Evolutionary conservation across 1,140 invertebrate genomes (phyloP), one percentile per base, ranked within the genome.

Genomic region (Lasioglossum baleicum): DNA sequence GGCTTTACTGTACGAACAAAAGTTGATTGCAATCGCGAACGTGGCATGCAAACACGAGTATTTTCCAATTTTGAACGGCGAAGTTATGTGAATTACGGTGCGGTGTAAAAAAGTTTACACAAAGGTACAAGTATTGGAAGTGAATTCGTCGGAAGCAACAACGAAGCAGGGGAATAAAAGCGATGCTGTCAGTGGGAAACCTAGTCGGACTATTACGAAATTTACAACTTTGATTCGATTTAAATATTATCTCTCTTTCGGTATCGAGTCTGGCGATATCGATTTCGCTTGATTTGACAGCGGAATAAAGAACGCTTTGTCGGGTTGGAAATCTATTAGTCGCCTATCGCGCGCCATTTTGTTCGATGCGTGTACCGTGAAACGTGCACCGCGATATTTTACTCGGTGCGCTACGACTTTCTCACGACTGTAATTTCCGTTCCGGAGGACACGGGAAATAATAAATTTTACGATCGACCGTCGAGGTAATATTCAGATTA

Each of bases 221-320:
- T 61, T 15, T 35, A 3, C 15, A 31, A 8, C 2, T 44, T 42
- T 26, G 53, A n/a, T 35, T 20, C 15, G 51, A 53, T 53, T 53
- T 53, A 53, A 53, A 53, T 53, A 53, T 53, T 53, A 53, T 53
- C 51, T 53, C 51, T 53, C 15, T 15, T 53, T 53, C 13, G 2
- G 13, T 6, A 5, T 15, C 40, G 20, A 40, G 7, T 20, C 64
- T 11, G 11, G 72, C 22, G n/a, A 42, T 44, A 75, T 66, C 26
- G 56, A 66, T 75, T 75, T 56, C 42, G 40, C 20, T 44, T 40
- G 44, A 66, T 53, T 40, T 10, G 26, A 26, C 8, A 8, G 44
- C 31, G 44, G n/a, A 67, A 67, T 75, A 66, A 75, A 75, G 73
- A 42, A 75, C 61, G 31, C 73, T 75, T 53, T 53, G 73, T 42